phyloP scores from a whole-genome alignment of 2,888 invertebrate genomes.

The Leucophenga maculata region DNA sequence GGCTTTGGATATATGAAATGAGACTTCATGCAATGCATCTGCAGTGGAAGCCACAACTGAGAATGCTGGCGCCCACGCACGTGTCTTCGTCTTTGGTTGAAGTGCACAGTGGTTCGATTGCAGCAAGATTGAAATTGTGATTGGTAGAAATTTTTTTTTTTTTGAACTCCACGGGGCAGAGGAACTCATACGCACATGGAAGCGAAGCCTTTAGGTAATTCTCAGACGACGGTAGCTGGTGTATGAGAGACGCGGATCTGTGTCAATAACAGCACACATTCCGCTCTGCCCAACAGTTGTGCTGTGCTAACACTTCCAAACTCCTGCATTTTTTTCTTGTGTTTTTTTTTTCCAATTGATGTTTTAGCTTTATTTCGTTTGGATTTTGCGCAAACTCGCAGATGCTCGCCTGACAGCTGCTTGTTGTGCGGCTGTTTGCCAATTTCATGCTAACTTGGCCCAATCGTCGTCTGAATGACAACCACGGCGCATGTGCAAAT shows the following conservation, averaged over 20 bases:
- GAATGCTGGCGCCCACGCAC: constrained; percentile 15
- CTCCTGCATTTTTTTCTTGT: not conserved
- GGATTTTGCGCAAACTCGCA: not conserved
- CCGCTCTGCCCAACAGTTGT: constrained; percentile 26
- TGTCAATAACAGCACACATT: constrained; percentile 10
- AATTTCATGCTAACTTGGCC: constrained; percentile 16
- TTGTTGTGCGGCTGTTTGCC: constrained; percentile 7
- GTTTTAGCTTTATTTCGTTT: not conserved
- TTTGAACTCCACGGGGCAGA: too few relatives aligned
- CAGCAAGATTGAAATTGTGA: constrained; percentile 17
- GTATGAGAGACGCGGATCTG: not conserved
- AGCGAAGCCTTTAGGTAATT: not conserved
- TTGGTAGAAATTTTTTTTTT: too few relatives aligned
- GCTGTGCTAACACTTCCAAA: not conserved
- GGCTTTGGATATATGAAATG: not conserved
- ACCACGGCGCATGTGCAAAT: constrained; percentile 11
- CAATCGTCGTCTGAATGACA: not conserved
- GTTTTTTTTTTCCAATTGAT: not conserved
- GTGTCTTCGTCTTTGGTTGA: not conserved
- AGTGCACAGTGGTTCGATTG: not conserved
- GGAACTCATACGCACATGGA: not conserved
- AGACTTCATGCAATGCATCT: not conserved
- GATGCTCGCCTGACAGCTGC: constrained; percentile 25
- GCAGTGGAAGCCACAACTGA: not conserved
- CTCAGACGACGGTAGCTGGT: not conserved